Percentiles rank a stretch among this genome's conserved stretches.
Evolutionary conservation across 37 sponge, comb jelly and placozoan genomes (phyloP).

Genomic region (Mnemiopsis leidyi): DNA sequence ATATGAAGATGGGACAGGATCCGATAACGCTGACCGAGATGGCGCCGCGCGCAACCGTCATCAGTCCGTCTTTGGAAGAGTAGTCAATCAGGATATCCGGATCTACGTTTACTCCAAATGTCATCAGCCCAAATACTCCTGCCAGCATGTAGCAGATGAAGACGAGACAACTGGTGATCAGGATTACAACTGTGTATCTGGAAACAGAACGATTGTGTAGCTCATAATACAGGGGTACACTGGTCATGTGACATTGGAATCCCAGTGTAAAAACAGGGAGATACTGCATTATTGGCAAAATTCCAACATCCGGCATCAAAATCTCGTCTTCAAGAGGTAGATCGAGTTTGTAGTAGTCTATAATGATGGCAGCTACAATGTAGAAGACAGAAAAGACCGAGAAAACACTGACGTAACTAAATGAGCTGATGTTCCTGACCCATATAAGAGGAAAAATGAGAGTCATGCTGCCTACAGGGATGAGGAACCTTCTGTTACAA

Average conservation of each 20-base stretch:
- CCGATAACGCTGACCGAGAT: background rate
- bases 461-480: background rate
- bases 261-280: background rate
- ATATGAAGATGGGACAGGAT: background rate
- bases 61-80: background rate
- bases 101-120: background rate
- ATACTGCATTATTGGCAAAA: background rate
- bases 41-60: background rate
- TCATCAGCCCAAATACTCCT: background rate
- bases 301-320: background rate
- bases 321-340: background rate
- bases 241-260: slow-evolving; percentile 51
- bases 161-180: background rate
- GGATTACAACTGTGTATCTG: background rate
- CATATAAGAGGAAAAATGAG: slow-evolving; percentile 10
- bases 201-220: background rate
- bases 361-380: background rate
- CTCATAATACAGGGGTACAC: slow-evolving; percentile 44
- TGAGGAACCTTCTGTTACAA: background rate
- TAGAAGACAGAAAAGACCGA: background rate
- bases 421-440: background rate
- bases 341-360: background rate
- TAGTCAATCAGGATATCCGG: background rate
- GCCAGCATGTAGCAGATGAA: background rate
- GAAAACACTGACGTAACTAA: background rate